Percentiles rank a stretch among this genome's conserved stretches.
phyloP scores from a whole-genome alignment of 2,888 invertebrate genomes.

The Drosophila neutralis region DNA sequence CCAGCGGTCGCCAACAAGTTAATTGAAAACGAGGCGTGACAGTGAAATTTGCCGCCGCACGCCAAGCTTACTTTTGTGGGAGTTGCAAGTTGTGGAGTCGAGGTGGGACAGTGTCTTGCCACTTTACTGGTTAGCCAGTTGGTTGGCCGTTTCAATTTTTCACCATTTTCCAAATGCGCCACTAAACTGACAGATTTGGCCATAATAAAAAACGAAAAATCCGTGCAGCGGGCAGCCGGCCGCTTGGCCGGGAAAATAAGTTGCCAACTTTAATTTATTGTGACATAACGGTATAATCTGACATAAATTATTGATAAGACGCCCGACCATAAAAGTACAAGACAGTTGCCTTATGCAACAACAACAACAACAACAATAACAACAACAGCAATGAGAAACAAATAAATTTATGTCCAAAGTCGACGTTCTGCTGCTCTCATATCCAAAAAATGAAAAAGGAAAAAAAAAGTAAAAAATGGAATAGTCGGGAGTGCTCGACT shows the following conservation, averaged over 20 bases:
- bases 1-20: constrained; percentile 75
- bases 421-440: constrained; percentile 37
- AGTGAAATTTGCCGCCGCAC: constrained; percentile 80
- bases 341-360: constrained; percentile 75
- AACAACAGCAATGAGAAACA: constrained; percentile 22
- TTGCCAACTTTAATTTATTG: constrained; percentile 83
- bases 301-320: constrained; percentile 84
- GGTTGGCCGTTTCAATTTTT: constrained; percentile 45
- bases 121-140: constrained; percentile 38
- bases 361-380: constrained; percentile 32
- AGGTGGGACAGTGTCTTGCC: constrained; percentile 21
- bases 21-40: constrained; percentile 79
- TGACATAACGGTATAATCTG: constrained; percentile 83
- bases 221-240: constrained; percentile 4
- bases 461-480: not conserved
- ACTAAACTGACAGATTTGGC: constrained; percentile 81
- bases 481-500: not conserved
- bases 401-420: not conserved
- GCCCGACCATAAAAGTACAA: constrained; percentile 79
- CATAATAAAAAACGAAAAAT: constrained; percentile 71
- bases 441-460: not conserved
- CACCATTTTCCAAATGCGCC: constrained; percentile 77
- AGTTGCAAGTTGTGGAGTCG: constrained; percentile 3
- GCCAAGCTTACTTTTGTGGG: constrained; percentile 38
- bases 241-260: constrained; percentile 75